A percentile compares a stretch with the other conserved stretches of the same genome.
phyloP scores from a whole-genome alignment of 2,113 vertebrate genomes.

The Talpa occidentalis region DNA sequence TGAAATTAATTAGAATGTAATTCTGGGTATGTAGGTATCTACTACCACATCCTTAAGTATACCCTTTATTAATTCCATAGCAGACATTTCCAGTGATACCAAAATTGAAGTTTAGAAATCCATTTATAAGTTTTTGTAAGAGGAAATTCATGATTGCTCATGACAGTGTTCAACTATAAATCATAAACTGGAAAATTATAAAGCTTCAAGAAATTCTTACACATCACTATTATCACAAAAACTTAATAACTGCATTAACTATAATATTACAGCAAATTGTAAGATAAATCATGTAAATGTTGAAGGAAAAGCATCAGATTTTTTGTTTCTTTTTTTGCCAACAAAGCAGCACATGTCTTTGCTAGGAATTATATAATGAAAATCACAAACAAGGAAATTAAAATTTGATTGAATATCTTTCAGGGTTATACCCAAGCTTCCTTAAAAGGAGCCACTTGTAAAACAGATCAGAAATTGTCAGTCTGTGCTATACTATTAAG shows the following conservation, averaged over 20 bases:
- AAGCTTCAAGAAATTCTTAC: background rate
- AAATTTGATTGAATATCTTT: slow-evolving; percentile 19
- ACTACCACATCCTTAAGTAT: slow-evolving; percentile 13
- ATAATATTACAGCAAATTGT: background rate
- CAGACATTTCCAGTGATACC: slow-evolving; percentile 45
- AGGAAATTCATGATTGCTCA: slow-evolving; percentile 1
- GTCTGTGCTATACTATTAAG: background rate
- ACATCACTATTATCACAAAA: background rate
- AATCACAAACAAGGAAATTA: slow-evolving; percentile 32
- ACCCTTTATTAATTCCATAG: background rate
- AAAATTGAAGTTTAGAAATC: slow-evolving; percentile 13
- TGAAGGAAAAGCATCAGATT: background rate
- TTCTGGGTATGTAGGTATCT: background rate
- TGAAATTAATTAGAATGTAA: slow-evolving; percentile 13
- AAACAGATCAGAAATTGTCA: slow-evolving; percentile 33
- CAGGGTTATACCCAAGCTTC: background rate
- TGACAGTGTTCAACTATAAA: background rate
- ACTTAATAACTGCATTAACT: background rate
- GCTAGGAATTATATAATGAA: background rate
- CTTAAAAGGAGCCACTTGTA: slow-evolving; percentile 23
- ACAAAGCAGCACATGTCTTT: background rate
- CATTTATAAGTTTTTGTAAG: slow-evolving; percentile 1
- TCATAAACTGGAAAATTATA: background rate
- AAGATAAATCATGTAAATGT: background rate
- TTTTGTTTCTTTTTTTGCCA: slow-evolving; percentile 15